phyloP scores from a whole-genome alignment of 2,888 invertebrate genomes.

The Temnothorax unifasciatus region DNA sequence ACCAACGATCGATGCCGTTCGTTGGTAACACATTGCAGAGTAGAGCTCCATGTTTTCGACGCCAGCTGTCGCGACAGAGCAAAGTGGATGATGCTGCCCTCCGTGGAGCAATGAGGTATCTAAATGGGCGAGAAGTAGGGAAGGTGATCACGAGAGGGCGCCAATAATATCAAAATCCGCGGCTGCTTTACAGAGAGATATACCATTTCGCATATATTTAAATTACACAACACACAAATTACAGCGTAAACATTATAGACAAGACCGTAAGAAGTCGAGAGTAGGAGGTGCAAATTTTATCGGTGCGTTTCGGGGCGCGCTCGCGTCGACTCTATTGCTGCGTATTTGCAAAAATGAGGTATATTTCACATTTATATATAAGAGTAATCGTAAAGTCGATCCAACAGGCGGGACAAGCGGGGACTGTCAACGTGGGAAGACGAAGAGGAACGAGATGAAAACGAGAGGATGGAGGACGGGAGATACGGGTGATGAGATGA shows the following conservation, averaged over 20 bases:
- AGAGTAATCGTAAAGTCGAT: slow-evolving; percentile 59
- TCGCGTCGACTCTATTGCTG: slow-evolving; percentile 58
- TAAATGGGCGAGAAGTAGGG: too few species aligned
- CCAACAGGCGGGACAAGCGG: slow-evolving; percentile 24
- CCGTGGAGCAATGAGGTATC: neutral
- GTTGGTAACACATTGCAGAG: neutral
- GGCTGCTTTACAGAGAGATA: slow-evolving; percentile 52
- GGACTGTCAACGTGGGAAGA: neutral
- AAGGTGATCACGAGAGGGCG: neutral
- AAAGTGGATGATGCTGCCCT: neutral
- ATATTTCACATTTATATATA: slow-evolving; percentile 72
- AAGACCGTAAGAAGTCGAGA: slow-evolving; percentile 70
- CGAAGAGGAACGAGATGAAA: neutral
- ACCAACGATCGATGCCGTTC: too few species aligned
- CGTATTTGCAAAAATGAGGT: slow-evolving; percentile 72
- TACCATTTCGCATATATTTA: slow-evolving; percentile 73
- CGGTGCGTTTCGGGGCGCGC: slow-evolving; percentile 42
- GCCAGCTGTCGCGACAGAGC: neutral
- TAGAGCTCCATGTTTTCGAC: neutral
- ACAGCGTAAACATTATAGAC: slow-evolving; percentile 75
- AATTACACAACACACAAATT: slow-evolving; percentile 78
- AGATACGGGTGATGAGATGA: neutral
- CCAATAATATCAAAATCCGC: neutral
- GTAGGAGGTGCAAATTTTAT: slow-evolving; percentile 66
- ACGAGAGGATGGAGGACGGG: neutral